Evolutionary conservation across 1,140 invertebrate species (phyloP), one percentile per base, ranked within the genome.

Genomic region (Brachionus asplanchnoidis): DNA sequence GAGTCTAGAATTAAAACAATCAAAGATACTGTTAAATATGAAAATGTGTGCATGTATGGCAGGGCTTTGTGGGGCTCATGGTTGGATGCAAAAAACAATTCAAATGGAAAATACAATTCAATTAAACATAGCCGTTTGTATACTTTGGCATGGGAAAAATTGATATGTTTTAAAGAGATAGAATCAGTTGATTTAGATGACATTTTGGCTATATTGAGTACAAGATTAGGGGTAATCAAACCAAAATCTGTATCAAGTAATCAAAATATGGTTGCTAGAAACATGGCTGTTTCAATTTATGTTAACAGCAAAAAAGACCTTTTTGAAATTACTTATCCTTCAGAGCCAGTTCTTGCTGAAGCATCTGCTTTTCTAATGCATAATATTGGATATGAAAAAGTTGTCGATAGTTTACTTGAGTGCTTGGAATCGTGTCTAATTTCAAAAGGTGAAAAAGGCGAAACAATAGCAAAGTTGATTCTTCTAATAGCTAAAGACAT

Each of bases 1-100:
- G 14, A 73, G 0, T 1, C 14, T 6, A 17, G 7, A 73, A 40
- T 73, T 7, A 42, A 73, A 14, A 73, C 28, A 17, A 73, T 73
- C 12, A 1, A 73, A 7, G 68, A 73, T 40, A 73, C 68, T n/a
- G 36, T 73, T 40, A 42, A 73, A 73, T 73, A 17, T 42, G 68
- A 73, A 73, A 73, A 73, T 20, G 1, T 73, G 12, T 73, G 68
- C 32, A 40, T n/a, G n/a, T n/a, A n/a, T n/a, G n/a, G n/a, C n/a
- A n/a, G n/a, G n/a, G n/a, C n/a, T n/a, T n/a, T n/a, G 12, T 73
- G 68, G 68, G 68, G 68, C 9, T 73, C 68, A n/a, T 73, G 68
- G 68, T 23, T 73, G 3, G 6, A 73, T 42, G 20, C 68, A 12
- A 73, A 73, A 42, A n/a, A 2, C 12, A 36, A 40, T 5, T 73